These are phyloP conservation scores for Taenioides sp. DNA, from an alignment of 2,797 vertebrate species.

Conservation along the genomic window DNA sequence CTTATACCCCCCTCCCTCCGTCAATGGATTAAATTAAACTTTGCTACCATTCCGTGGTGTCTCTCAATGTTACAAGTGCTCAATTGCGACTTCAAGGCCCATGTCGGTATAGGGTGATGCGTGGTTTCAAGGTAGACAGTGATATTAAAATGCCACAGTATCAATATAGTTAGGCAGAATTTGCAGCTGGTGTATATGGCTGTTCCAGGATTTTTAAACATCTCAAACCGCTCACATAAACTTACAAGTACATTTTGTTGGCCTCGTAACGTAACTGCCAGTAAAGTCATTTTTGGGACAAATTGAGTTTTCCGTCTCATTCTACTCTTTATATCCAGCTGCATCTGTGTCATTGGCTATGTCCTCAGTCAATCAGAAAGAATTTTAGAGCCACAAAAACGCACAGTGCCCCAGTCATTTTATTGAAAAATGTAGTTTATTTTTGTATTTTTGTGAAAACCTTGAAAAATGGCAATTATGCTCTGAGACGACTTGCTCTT, in stretches of 20 bases:
- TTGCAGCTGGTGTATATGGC: background rate
- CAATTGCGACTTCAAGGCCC: slow-evolving; percentile 29
- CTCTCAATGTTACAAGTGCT: slow-evolving; percentile 13
- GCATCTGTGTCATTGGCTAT: too few species aligned
- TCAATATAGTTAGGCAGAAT: background rate
- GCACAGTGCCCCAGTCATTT: too few species aligned
- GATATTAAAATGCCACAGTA: slow-evolving; percentile 7
- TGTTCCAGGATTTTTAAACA: background rate
- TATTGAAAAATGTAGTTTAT: too few species aligned
- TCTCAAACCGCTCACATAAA: background rate
- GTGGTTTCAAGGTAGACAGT: slow-evolving; percentile 2
- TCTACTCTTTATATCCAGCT: too few species aligned
- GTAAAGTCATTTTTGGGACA: too few species aligned
- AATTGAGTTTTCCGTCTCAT: too few species aligned
- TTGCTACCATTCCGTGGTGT: slow-evolving; percentile 19
- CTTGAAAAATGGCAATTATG: too few species aligned
- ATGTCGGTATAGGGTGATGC: background rate
- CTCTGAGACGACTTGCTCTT: too few species aligned
- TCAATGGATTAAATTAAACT: slow-evolving; percentile 49
- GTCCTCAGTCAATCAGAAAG: too few species aligned
- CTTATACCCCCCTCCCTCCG: slow-evolving; percentile 8
- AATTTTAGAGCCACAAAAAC: too few species aligned
- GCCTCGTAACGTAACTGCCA: too few species aligned
- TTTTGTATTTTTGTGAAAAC: too few species aligned
- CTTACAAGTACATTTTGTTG: background rate